These are phyloP conservation scores for Ophion costatus DNA, from an alignment of 2,888 invertebrate species.

Conservation along the genomic window DNA sequence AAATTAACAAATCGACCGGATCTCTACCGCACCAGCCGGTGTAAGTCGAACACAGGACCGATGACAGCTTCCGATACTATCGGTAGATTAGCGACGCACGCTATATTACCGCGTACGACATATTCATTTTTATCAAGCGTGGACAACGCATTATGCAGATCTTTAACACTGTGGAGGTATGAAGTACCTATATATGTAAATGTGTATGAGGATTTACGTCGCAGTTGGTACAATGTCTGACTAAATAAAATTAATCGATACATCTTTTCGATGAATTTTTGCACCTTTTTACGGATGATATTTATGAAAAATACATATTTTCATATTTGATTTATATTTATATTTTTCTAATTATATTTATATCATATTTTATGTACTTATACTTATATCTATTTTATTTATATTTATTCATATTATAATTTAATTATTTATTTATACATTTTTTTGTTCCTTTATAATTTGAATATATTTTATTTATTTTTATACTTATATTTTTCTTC, in stretches of 20 bases:
- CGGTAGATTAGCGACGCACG: constrained; percentile 34
- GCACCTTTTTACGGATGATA: neutral
- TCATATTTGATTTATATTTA: too few relatives aligned
- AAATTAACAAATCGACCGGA: constrained; percentile 47
- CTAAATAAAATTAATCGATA: neutral
- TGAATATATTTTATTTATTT: too few relatives aligned
- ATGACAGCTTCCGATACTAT: constrained; percentile 50
- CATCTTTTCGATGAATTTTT: neutral
- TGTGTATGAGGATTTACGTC: neutral
- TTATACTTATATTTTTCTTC: too few relatives aligned
- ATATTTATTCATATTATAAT: too few relatives aligned
- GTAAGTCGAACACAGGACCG: constrained; percentile 3
- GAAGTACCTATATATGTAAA: neutral
- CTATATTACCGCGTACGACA: constrained; percentile 18
- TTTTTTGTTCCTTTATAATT: too few relatives aligned
- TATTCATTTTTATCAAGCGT: constrained; percentile 43
- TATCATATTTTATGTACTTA: too few relatives aligned
- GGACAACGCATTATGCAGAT: constrained; percentile 21
- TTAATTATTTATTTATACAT: too few relatives aligned
- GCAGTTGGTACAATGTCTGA: neutral
- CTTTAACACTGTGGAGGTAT: neutral
- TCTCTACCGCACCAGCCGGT: neutral
- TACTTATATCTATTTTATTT: too few relatives aligned
- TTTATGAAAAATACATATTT: neutral
- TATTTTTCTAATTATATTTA: too few relatives aligned